A percentile compares a stretch with the other conserved stretches of the same genome.
These are phyloP conservation scores for Anas platyrhynchos DNA, from an alignment of 2,113 vertebrate genomes.

Conservation along the genomic window DNA sequence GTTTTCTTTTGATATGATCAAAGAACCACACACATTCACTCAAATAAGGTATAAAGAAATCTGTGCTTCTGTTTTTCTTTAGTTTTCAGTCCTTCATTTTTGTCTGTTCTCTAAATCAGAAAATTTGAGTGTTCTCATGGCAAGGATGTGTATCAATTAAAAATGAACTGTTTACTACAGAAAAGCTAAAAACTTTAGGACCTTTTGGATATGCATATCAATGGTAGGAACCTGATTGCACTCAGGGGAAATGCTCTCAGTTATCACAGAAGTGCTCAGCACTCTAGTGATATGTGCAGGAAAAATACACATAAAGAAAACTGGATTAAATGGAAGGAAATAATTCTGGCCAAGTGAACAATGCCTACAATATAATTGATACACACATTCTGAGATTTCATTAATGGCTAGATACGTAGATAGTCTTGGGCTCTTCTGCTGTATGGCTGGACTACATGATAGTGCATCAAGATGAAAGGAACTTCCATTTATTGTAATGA, in stretches of 20 bases:
- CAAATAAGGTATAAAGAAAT: constrained; percentile 69
- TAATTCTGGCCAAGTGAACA: not conserved
- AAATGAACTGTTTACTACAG: not conserved
- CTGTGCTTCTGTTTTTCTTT: constrained; percentile 44
- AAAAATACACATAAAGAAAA: not conserved
- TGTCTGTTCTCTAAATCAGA: constrained; percentile 20
- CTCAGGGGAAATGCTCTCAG: not conserved
- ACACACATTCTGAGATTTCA: not conserved
- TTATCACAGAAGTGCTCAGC: not conserved
- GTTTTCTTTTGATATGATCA: constrained; percentile 63
- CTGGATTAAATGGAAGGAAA: not conserved
- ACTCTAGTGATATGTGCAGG: not conserved
- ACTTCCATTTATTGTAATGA: not conserved
- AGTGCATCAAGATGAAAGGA: not conserved
- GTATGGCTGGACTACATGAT: not conserved
- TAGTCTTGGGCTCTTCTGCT: not conserved
- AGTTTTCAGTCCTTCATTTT: constrained; percentile 17
- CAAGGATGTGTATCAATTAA: constrained; percentile 18
- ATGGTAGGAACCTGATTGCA: not conserved
- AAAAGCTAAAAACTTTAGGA: not conserved
- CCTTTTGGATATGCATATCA: not conserved
- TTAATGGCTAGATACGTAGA: not conserved
- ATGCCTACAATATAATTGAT: not conserved
- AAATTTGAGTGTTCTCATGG: not conserved
- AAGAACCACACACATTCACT: constrained; percentile 58